phyloP scores from a whole-genome alignment of 2,888 invertebrate species.

The Lathronympha strigana region DNA sequence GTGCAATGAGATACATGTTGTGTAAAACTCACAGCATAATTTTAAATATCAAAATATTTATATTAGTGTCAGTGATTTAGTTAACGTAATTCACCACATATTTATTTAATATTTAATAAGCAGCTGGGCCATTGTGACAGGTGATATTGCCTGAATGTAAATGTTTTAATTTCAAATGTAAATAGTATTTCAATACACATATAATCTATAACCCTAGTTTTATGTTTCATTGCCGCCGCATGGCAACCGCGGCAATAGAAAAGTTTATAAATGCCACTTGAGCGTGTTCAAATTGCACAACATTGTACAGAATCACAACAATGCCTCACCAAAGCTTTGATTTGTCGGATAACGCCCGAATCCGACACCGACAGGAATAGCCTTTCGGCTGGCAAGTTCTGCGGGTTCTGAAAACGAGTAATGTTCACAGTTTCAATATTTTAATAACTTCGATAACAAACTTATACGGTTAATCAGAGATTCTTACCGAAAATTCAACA shows the following conservation, averaged over 20 bases:
- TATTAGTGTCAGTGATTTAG: too few relatives aligned
- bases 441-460: constrained; percentile 25
- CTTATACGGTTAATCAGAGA: background rate
- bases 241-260: constrained; percentile 2
- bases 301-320: constrained; percentile 36
- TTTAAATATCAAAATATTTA: too few relatives aligned
- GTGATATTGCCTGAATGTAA: too few relatives aligned
- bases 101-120: too few relatives aligned
- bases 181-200: too few relatives aligned
- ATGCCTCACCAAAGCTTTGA: constrained; percentile 86
- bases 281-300: constrained; percentile 41
- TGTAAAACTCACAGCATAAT: too few relatives aligned
- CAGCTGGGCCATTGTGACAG: too few relatives aligned
- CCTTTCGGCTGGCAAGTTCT: constrained; percentile 82
- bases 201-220: background rate
- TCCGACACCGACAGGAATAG: constrained; percentile 71
- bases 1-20: too few relatives aligned
- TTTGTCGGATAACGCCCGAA: constrained; percentile 79
- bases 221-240: background rate
- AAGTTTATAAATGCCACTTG: constrained; percentile 19
- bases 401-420: constrained; percentile 80
- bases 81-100: too few relatives aligned
- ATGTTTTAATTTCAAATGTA: too few relatives aligned
- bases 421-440: constrained; percentile 17
- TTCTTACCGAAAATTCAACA: constrained; percentile 35